Conservation (phyloP, 2,888 invertebrate genomes). For the Netelia virgata region DNA sequence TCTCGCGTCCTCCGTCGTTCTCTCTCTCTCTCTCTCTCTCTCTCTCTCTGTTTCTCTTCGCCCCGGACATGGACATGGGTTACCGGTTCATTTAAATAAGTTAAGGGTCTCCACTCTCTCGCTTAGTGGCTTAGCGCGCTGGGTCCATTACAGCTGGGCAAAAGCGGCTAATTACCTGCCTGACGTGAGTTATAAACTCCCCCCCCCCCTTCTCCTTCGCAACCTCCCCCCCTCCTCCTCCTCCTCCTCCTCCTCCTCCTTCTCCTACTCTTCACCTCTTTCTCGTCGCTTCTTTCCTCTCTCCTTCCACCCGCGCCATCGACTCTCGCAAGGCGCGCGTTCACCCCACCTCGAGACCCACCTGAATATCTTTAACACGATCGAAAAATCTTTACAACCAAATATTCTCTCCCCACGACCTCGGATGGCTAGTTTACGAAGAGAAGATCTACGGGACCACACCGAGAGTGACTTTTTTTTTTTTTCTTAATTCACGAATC, state of each 20-base stretch:
- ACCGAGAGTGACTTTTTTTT: slow-evolving; percentile 44
- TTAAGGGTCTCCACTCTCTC: slow-evolving; percentile 81
- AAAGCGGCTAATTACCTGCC: slow-evolving; percentile 85
- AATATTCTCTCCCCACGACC: slow-evolving; percentile 62
- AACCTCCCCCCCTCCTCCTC: slow-evolving; percentile 36
- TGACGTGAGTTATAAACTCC: slow-evolving; percentile 85
- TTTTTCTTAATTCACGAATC: slow-evolving; percentile 36
- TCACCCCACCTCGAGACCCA: slow-evolving; percentile 68
- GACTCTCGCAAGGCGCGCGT: slow-evolving; percentile 34
- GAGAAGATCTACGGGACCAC: slow-evolving; percentile 64
- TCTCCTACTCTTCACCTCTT: slow-evolving; percentile 48
- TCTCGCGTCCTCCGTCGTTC: not conserved
- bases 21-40: slow-evolving; percentile 23
- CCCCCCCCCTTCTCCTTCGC: slow-evolving; percentile 60
- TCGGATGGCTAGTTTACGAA: slow-evolving; percentile 35
- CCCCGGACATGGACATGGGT: slow-evolving; percentile 82
- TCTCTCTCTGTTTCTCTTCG: slow-evolving; percentile 19
- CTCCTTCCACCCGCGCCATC: slow-evolving; percentile 67
- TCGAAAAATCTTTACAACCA: slow-evolving; percentile 77
- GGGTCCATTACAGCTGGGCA: slow-evolving; percentile 84
- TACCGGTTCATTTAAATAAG: slow-evolving; percentile 85
- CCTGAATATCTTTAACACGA: slow-evolving; percentile 80
- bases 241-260: slow-evolving; percentile 54
- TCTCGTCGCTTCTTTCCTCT: slow-evolving; percentile 53
- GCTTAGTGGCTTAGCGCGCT: slow-evolving; percentile 82